Evolutionary conservation across 2,113 vertebrate genomes (phyloP), one percentile per base, ranked within the genome.

Genomic region (Oreocharis arfaki): DNA sequence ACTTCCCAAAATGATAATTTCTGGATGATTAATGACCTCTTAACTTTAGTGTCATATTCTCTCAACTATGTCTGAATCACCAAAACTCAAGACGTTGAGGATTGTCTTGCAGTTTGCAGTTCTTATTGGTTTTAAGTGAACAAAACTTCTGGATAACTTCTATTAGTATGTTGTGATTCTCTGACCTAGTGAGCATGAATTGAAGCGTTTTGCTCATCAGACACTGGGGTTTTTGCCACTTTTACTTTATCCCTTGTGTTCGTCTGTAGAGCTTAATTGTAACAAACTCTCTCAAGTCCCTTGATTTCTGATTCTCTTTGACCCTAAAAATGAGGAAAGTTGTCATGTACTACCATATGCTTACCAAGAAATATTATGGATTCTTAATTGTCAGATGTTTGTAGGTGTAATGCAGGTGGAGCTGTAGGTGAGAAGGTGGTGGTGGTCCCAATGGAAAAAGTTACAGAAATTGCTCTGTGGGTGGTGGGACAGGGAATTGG

Each of bases 201-300:
- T 77, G 59, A 91, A 89, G 10, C 23, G 28, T 78, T 89, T 87
- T 92, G 33, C 39, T 75, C 21, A 49, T 67, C 12, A 59, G 35
- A 30, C 0, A 0, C 30, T 81, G 74, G 8, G 10, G 2, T 0
- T 61, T 87, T 91, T 85, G 30, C 44, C 8, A 1, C 16, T 76
- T 87, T 79, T 67, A 28, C 10, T 22, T 63, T 64, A 56, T 61
- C 3, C 35, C 21, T 35, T 75, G 12, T 68, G 11, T 77, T 94
- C 4, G 27, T 84, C 53, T 64, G 1, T 30, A 39, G 55, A 84
- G 11, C 47, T 67, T 75, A 57, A 28, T 55, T 39, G 18, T 8
- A 55, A 33, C 21, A 44, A 30, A 42, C 20, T 59, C 17, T 42
- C 28, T 7, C 5, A 52, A 55, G 24, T 71, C 11, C 20, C 10